These are phyloP conservation scores for Morpho achilles DNA, from an alignment of 2,888 invertebrate species.

Conservation along the genomic window DNA sequence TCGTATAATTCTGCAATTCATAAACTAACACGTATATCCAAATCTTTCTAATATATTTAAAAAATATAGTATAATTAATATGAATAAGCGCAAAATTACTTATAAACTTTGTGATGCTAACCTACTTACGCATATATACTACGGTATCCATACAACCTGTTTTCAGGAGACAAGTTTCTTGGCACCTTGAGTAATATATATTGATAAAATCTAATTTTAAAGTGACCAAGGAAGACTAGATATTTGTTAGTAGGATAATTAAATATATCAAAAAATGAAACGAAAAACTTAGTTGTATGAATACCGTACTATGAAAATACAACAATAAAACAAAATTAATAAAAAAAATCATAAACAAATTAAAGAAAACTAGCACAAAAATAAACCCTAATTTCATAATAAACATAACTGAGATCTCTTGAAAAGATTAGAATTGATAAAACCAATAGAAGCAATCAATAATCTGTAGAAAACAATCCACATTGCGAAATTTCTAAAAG, in stretches of 20 bases:
- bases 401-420: conserved; percentile 48
- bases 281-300: conserved; percentile 14
- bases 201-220: conserved; percentile 10
- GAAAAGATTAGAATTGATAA: conserved; percentile 24
- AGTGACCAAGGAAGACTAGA: conserved; percentile 14
- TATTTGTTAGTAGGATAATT: background rate
- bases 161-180: conserved; percentile 4
- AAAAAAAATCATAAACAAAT: background rate
- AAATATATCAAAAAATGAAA: conserved; percentile 7
- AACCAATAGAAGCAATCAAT: no score
- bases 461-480: conserved; percentile 11
- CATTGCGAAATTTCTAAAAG: background rate
- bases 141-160: conserved; percentile 3
- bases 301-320: conserved; percentile 25
- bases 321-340: conserved; percentile 7
- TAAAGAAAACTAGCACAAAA: conserved; percentile 14
- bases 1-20: no score
- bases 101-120: background rate
- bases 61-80: background rate
- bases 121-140: background rate
- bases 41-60: no score
- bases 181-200: conserved; percentile 9
- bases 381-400: conserved; percentile 22
- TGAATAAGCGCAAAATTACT: conserved; percentile 3
- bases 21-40: no score